Evolutionary conservation across 2,888 invertebrate genomes (phyloP), one percentile per base, ranked within the genome.

Genomic region (Protophormia terraenovae): DNA sequence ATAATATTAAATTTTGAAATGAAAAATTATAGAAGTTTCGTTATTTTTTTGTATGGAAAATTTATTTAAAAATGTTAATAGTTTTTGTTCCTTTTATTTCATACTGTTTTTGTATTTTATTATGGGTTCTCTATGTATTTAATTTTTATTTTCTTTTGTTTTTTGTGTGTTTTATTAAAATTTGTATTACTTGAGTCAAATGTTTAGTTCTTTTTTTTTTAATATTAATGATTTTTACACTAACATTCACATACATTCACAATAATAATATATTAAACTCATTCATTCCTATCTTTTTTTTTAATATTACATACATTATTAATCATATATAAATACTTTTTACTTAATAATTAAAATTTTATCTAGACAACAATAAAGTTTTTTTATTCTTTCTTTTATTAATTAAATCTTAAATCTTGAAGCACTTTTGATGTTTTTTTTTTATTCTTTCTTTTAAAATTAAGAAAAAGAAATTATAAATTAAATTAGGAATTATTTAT

Each of bases 361-460:
- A 29, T 76, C 60, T 76, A 76, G 53, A 82, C 87, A 87, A 83
- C 89, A 89, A 89, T 89, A 60, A 47, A 73, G n/a, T n/a, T n/a
- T n/a, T n/a, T n/a, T n/a, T 73, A n/a, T n/a, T 32, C 4, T 32
- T 32, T 32, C 10, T 32, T 32, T 32, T 32, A 6, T 64, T 53
- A 35, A 66, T 67, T 75, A 81, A 58, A 64, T 62, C 41, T 55
- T 64, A 62, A 35, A 81, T 41, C 27, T 75, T 75, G 67, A 75
- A 81, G 81, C 81, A 81, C 81, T 82, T 81, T 75, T 81, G 60
- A 62, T 81, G 16, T 62, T 80, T 67, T 62, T 38, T 29, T 24
- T 55, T 55, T 38, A 24, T 12, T 22, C 12, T 35, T 35, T 55
- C 0, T 41, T 79, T 16, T 1, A 55, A 41, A 55, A 45, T 38